Conservation (phyloP, 2,113 vertebrate species). For the Aspiorhynchus laticeps region DNA sequence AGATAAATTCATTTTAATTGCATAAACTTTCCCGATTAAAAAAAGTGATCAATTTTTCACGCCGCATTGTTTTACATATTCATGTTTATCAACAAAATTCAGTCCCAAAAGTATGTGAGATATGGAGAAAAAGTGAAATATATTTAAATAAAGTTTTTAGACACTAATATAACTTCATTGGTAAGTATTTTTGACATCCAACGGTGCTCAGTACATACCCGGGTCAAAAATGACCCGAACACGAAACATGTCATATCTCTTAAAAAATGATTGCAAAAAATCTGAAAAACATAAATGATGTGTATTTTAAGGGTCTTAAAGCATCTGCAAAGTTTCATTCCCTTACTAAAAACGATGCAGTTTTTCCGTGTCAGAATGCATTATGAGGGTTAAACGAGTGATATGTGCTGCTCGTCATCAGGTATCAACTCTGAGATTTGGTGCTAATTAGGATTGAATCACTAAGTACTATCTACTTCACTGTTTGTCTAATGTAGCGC, state of each 20-base stretch:
- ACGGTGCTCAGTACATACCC: not conserved
- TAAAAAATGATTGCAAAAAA: not conserved
- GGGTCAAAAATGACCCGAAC: not conserved
- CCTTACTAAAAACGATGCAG: not conserved
- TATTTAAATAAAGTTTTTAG: not conserved
- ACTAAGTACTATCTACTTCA: not conserved
- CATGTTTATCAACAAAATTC: not conserved
- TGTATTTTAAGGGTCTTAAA: not conserved
- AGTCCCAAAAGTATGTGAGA: not conserved
- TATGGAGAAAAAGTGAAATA: not conserved
- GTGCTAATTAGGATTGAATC: constrained; percentile 10
- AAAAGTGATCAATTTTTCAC: not conserved
- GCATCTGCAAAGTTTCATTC: not conserved
- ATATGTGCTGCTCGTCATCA: not conserved
- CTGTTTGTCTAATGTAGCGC: constrained; percentile 19
- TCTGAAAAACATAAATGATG: not conserved
- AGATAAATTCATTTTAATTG: not conserved
- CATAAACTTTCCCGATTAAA: not conserved
- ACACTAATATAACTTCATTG: not conserved
- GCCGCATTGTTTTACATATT: not conserved
- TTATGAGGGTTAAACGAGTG: not conserved
- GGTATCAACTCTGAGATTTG: not conserved
- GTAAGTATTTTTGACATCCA: not conserved
- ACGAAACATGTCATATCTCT: not conserved
- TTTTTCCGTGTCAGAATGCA: not conserved